Evolutionary conservation across 2,888 invertebrate species (phyloP).

Genomic region (Athetis lepigone): DNA sequence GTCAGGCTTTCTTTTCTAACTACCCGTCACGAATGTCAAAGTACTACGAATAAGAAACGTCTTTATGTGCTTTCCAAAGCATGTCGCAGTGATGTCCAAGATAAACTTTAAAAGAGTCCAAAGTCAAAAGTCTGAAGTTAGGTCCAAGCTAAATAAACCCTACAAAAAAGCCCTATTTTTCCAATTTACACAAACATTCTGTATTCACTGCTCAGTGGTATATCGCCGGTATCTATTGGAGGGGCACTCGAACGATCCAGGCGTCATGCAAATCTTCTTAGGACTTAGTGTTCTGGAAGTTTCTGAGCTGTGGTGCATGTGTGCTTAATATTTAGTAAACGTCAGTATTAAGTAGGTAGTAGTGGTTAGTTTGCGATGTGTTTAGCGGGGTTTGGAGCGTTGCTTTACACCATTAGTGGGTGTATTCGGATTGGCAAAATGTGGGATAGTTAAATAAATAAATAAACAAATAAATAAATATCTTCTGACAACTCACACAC

Average conservation of each 20-base stretch:
- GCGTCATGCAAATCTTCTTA: conserved; percentile 66
- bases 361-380: conserved; percentile 17
- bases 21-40: no score
- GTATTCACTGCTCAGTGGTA: conserved; percentile 29
- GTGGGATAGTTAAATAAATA: no score
- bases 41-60: no score
- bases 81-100: no score
- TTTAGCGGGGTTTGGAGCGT: conserved; percentile 20
- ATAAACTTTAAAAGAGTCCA: no score
- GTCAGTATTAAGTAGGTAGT: conserved; percentile 44
- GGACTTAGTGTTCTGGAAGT: conserved; percentile 60
- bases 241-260: conserved; percentile 51
- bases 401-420: not conserved
- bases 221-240: conserved; percentile 37
- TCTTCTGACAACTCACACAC: no score
- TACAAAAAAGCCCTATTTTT: no score
- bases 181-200: conserved; percentile 17
- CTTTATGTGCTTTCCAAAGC: no score
- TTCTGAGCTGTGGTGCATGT: conserved; percentile 50
- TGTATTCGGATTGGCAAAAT: not conserved
- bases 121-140: no score
- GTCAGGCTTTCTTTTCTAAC: no score
- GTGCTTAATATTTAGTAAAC: conserved; percentile 55
- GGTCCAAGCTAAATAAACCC: no score
- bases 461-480: no score